Percentiles rank a stretch among this genome's conserved stretches.
phyloP scores from a whole-genome alignment of 1,140 invertebrate species.

The Lepeophtheirus salmonis region DNA sequence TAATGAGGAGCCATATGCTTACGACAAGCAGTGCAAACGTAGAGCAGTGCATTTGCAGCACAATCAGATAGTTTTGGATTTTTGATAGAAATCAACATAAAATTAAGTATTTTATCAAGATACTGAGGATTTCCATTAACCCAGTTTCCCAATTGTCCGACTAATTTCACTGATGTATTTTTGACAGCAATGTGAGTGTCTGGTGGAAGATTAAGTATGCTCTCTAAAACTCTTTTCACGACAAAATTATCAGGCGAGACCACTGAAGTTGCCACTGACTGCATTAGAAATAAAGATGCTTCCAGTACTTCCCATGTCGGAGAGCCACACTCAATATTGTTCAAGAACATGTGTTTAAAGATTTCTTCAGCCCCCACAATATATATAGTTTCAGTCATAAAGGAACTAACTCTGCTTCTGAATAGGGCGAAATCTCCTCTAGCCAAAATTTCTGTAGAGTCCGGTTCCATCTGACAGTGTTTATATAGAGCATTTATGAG shows the following conservation, averaged over 20 bases:
- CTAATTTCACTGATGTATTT: conserved; percentile 64
- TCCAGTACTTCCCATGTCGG: conserved; percentile 78
- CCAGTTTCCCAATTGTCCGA: conserved; percentile 89
- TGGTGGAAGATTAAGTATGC: conserved; percentile 61
- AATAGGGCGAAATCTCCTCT: conserved; percentile 72
- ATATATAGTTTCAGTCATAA: conserved; percentile 94
- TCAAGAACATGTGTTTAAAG: conserved; percentile 67
- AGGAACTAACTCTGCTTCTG: conserved; percentile 63
- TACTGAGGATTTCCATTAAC: conserved; percentile 59
- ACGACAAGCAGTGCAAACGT: conserved; percentile 50
- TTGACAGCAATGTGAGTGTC: conserved; percentile 67
- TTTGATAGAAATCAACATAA: conserved; percentile 49
- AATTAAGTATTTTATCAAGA: conserved; percentile 55
- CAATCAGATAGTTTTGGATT: conserved; percentile 50
- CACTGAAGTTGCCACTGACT: conserved; percentile 83
- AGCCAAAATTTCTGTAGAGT: conserved; percentile 72
- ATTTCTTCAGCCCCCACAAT: conserved; percentile 78
- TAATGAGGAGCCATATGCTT: conserved; percentile 61
- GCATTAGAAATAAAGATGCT: conserved; percentile 87
- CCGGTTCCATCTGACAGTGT: conserved; percentile 75
- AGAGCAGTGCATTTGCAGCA: conserved; percentile 32
- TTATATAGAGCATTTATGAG: conserved; percentile 59
- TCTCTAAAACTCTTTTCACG: conserved; percentile 77
- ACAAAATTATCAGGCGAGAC: conserved; percentile 75
- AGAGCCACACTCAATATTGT: conserved; percentile 40